Base-by-base conservation (phyloP, 2,113 vertebrate genomes). In the Dipodomys stephensi region DNA sequence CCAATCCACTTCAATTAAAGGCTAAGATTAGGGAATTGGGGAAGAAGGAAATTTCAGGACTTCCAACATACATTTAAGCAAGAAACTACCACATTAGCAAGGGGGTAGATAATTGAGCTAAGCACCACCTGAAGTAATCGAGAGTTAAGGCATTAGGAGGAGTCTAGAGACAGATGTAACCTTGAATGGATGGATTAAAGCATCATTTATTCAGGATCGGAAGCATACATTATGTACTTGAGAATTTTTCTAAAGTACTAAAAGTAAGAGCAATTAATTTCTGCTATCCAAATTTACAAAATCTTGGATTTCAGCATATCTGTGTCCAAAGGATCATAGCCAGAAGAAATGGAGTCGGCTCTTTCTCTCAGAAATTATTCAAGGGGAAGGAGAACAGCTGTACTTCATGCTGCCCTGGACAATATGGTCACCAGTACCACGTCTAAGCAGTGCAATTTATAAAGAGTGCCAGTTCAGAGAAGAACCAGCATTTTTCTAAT, bases 321-420 rank as follows among this genome's bases (percentile, higher is more conserved):
- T 94, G 85, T 90, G 96, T 97, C 97, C 91, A 96, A 95, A 95
- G 88, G 82, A 71, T 16, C 9, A 83, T 74, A 95, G 82, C 82
- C 91, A 32, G 81, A 97, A 96, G 94, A 96, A 97, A 92, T 82
- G 90, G 68, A 90, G 82, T 95, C 96, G 97, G 80, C 95, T 97
- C 81, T 96, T 97, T 97, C 90, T 94, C 90, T 97, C 92, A 96
- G 92, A 96, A 96, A 93, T 94, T 92, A 87, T 91, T 97, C 86
- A 94, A 87, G 87, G 62, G 92, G 86, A 97, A 97, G 69, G 81
- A 27, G 18, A 96, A 93, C 91, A 97, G 92, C 91, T 98, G 96
- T 76, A 78, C 77, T 80, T 92, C 69, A 60, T 92, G 93, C 93
- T 68, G 64, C 95, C 89, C 49, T 93, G 83, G 86, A 91, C 74